phyloP scores from a whole-genome alignment of 2,113 vertebrate species.

The Fukomys damarensis region DNA sequence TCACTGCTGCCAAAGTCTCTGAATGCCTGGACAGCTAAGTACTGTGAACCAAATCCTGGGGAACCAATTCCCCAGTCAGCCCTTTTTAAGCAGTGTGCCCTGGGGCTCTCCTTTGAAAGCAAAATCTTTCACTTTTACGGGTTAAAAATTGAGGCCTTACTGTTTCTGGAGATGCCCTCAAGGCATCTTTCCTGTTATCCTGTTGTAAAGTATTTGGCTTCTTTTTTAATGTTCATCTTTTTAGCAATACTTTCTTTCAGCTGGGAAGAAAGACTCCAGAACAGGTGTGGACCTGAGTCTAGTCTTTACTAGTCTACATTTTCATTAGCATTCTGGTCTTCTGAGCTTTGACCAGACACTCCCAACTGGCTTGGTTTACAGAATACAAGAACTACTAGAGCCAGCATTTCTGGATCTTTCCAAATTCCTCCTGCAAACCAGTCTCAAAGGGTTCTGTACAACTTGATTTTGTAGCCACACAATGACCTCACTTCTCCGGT shows the following conservation, averaged over 20 bases:
- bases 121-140: background rate
- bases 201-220: background rate
- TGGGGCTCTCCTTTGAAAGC: background rate
- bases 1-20: background rate
- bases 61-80: background rate
- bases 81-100: background rate
- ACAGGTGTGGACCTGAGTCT: background rate
- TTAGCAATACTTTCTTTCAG: background rate
- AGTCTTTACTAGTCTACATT: background rate
- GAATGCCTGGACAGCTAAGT: background rate
- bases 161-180: background rate
- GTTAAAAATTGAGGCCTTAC: background rate
- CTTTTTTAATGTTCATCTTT: background rate
- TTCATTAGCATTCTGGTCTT: background rate
- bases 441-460: background rate
- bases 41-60: background rate
- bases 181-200: background rate
- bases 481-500: background rate
- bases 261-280: background rate
- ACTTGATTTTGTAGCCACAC: background rate
- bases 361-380: background rate
- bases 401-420: background rate
- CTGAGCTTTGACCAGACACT: background rate
- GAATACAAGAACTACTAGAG: background rate
- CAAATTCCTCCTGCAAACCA: background rate